Evolutionary conservation across 2,113 vertebrate species (phyloP), one percentile per base, ranked within the genome.

Genomic region (Sturnus vulgaris): DNA sequence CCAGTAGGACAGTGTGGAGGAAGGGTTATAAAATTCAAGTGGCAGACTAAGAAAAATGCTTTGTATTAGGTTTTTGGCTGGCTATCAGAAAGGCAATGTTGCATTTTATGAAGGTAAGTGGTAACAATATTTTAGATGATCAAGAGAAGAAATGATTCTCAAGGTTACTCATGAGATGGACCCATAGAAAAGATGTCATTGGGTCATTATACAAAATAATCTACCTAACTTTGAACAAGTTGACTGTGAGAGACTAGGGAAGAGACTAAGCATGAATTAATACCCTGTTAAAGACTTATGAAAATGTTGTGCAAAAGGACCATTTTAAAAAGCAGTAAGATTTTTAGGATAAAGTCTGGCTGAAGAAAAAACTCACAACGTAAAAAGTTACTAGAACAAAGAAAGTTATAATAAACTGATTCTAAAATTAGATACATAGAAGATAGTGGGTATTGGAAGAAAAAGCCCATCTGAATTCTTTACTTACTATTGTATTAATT

Each of bases 401-500:
- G 4, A 17, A 71, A 61, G 10, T 47, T 35, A 44, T 23, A 8
- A 28, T 47, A 81, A 72, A 56, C 4, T 28, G 20, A 64, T 64
- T 86, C 64, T 35, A 63, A 80, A 71, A 50, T 66, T 5, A 71
- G 61, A 12, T 7, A 3, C 5, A 40, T 55, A 4, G 15, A 78
- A 55, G 15, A 27, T 1, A 59, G 6, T 9, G 21, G 3, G 12
- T 55, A 63, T 82, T 8, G n/a, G 16, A 66, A 71, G 52, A 71
- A 53, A 65, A 71, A 28, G 0, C 1, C 4, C 2, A 63, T 3
- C 1, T n/a, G 10, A 46, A 50, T 66, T 37, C 5, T 82, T 82
- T 65, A 30, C 8, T 71, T 78, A 66, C 0, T 37, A 5, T 19
- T 60, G 1, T 27, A 60, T 37, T 82, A 33, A 79, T 68, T 82